These are phyloP conservation scores for Microctenopoma stevenorrisi DNA, from an alignment of 2,797 vertebrate genomes.

Conservation along the genomic window DNA sequence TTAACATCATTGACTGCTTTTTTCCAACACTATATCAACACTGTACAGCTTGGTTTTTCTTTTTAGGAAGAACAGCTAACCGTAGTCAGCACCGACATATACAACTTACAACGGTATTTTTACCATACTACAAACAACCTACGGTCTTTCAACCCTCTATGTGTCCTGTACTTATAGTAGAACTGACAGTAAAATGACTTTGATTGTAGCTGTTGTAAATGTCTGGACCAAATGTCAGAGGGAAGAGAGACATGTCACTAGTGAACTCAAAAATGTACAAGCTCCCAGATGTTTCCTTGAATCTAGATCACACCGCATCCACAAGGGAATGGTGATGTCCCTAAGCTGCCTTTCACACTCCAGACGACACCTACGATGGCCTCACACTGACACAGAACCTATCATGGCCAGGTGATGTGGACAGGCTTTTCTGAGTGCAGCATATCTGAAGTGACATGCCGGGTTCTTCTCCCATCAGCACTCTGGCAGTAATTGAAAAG, in stretches of 20 bases:
- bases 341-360: constrained; percentile 39
- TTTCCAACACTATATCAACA: neutral
- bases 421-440: constrained; percentile 28
- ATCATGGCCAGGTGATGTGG: constrained; percentile 25
- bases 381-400: constrained; percentile 25
- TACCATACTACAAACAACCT: neutral
- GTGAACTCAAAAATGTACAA: constrained; percentile 8
- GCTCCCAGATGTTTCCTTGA: constrained; percentile 43
- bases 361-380: neutral
- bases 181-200: neutral
- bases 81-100: too few species aligned
- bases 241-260: constrained; percentile 22
- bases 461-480: constrained; percentile 43
- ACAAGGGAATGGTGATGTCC: constrained; percentile 23
- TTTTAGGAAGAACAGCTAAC: too few species aligned
- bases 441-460: constrained; percentile 54
- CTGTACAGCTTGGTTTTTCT: neutral
- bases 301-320: constrained; percentile 44
- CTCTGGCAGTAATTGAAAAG: constrained; percentile 50
- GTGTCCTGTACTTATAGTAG: too few species aligned
- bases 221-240: constrained; percentile 24
- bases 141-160: too few species aligned
- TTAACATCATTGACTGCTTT: neutral
- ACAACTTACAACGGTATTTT: too few species aligned
- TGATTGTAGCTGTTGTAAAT: neutral